These are phyloP conservation scores for Sylvilagus floridanus DNA, from an alignment of 2,797 vertebrate genomes.

Conservation along the genomic window DNA sequence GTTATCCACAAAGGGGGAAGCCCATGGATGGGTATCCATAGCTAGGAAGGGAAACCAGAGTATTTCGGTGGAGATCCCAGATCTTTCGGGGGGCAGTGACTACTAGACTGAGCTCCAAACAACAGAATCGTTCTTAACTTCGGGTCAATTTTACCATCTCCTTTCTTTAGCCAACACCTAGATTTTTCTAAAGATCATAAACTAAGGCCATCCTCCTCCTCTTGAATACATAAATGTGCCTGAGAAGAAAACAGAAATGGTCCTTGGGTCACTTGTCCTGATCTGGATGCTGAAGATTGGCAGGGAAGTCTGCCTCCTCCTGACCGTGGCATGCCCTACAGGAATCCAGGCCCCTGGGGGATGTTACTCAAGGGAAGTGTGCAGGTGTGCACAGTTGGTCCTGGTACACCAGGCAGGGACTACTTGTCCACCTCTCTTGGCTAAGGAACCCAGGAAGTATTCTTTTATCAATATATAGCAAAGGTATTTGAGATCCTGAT, in stretches of 20 bases:
- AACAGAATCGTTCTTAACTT: not conserved
- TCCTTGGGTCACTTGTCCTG: not conserved
- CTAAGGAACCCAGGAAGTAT: not conserved
- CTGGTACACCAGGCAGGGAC: not conserved
- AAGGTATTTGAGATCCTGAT: not conserved
- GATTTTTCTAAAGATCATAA: not conserved
- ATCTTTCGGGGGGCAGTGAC: not conserved
- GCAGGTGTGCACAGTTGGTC: not conserved
- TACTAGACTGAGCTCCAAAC: not conserved
- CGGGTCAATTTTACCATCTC: not conserved
- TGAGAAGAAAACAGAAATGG: conserved; percentile 7
- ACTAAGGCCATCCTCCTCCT: not conserved
- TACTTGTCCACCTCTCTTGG: not conserved
- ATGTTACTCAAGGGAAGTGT: not conserved
- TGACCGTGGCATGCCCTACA: not conserved
- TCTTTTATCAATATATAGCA: not conserved
- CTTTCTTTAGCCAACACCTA: not conserved
- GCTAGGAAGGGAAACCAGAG: not conserved
- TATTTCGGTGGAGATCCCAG: not conserved
- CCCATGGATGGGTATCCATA: not conserved
- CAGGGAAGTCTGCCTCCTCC: not conserved
- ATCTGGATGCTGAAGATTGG: not conserved
- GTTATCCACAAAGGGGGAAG: not conserved
- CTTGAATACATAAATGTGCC: not conserved
- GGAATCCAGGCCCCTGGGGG: not conserved